Conservation (phyloP, 37 sponge, comb jelly and placozoan genomes). For the Beroe ovata region DNA sequence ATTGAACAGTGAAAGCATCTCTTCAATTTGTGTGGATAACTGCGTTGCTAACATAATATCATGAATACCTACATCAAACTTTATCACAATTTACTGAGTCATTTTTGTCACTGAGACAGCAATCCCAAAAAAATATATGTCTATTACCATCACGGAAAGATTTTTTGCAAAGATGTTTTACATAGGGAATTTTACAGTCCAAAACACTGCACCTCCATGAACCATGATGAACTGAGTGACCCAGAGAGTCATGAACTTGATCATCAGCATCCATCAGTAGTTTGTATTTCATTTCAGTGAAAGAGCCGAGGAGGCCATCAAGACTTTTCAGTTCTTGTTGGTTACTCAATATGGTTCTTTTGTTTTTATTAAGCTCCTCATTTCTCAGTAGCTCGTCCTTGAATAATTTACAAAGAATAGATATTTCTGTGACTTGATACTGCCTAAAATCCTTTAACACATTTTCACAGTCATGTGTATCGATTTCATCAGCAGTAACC, state of each 20-base stretch:
- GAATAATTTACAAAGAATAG: not conserved
- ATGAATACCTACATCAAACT: not conserved
- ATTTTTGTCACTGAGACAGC: constrained; percentile 36
- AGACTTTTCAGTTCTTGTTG: not conserved
- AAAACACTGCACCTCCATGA: constrained; percentile 39
- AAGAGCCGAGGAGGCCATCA: not conserved
- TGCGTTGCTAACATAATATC: too few species aligned
- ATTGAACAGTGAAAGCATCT: too few species aligned
- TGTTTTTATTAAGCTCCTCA: not conserved
- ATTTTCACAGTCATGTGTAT: constrained; percentile 38
- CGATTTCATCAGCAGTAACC: constrained; percentile 41
- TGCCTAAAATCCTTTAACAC: not conserved
- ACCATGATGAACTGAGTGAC: constrained; percentile 19
- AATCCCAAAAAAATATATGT: constrained; percentile 63
- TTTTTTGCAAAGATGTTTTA: not conserved
- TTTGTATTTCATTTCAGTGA: not conserved
- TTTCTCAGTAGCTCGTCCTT: not conserved
- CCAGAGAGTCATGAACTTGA: constrained; percentile 41
- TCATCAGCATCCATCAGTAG: not conserved
- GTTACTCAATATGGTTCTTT: not conserved
- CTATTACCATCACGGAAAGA: constrained; percentile 7
- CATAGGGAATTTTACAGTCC: not conserved
- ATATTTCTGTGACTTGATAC: not conserved
- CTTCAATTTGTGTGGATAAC: too few species aligned
- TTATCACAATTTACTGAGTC: not conserved